Evolutionary conservation across 2,888 invertebrate genomes (phyloP).

Genomic region (Noctua comes): DNA sequence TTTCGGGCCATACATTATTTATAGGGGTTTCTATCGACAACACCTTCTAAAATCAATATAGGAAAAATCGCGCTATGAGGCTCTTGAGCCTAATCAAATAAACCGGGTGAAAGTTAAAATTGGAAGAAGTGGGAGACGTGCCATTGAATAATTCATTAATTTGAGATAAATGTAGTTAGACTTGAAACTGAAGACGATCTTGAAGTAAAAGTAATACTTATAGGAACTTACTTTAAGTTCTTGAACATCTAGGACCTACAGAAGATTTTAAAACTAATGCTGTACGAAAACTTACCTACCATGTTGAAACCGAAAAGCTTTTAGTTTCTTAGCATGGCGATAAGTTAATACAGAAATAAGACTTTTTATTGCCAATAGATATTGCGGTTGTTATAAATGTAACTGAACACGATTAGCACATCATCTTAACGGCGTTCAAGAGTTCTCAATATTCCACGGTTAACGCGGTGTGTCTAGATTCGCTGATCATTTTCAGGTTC

Average conservation of each 20-base stretch:
- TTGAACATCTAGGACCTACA: neutral
- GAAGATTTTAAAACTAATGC: neutral
- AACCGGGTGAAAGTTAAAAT: conserved; percentile 77
- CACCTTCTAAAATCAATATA: conserved; percentile 75
- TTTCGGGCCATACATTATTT: conserved; percentile 75
- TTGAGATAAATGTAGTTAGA: conserved; percentile 68
- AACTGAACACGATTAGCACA: neutral
- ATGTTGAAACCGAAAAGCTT: neutral
- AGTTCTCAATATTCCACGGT: neutral
- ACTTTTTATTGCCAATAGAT: neutral
- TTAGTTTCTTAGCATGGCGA: too few relatives aligned
- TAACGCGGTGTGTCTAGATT: neutral
- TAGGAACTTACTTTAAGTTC: neutral
- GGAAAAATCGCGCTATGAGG: conserved; percentile 70
- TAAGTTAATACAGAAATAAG: neutral
- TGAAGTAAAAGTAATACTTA: conserved; percentile 13
- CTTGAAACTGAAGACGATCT: conserved; percentile 12
- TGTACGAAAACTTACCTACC: neutral
- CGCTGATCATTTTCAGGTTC: neutral
- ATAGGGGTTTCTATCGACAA: conserved; percentile 71
- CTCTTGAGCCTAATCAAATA: conserved; percentile 80
- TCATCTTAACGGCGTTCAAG: neutral
- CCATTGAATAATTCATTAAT: conserved; percentile 78
- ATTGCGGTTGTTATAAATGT: neutral
- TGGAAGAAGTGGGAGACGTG: conserved; percentile 73